Evolutionary conservation across 2,113 vertebrate species (phyloP).

Genomic region (Lepus timidus): DNA sequence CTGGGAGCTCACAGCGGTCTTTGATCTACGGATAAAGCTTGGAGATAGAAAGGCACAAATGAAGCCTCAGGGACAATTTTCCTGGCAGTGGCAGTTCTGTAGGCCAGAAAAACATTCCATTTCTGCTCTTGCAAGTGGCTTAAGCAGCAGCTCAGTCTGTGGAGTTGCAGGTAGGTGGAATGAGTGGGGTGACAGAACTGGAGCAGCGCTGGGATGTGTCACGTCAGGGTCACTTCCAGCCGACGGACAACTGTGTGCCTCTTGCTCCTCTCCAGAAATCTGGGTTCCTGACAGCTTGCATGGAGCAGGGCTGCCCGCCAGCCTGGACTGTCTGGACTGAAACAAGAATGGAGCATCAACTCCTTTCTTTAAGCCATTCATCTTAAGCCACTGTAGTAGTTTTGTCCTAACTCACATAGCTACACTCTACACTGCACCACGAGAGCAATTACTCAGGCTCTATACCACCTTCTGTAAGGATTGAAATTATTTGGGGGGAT

Average conservation of each 20-base stretch:
- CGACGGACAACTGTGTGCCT: not conserved
- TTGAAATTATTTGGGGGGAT: not conserved
- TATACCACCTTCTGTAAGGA: not conserved
- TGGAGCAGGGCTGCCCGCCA: not conserved
- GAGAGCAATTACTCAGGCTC: not conserved
- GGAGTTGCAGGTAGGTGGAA: not conserved
- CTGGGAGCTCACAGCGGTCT: not conserved
- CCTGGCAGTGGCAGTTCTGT: not conserved
- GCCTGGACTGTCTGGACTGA: not conserved
- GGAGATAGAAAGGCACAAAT: not conserved
- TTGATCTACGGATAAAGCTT: not conserved
- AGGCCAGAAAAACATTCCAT: not conserved
- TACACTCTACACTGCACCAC: not conserved
- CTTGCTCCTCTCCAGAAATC: not conserved
- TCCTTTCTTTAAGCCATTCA: not conserved
- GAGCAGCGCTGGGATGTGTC: not conserved
- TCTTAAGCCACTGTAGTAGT: not conserved
- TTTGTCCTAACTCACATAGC: slow-evolving; percentile 31
- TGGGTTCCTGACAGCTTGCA: not conserved
- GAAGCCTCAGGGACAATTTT: not conserved
- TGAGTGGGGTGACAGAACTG: not conserved
- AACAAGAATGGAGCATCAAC: not conserved
- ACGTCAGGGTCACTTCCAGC: not conserved
- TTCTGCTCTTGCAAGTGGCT: not conserved
- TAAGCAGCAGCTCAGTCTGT: not conserved